Conservation (phyloP, 2,888 invertebrate genomes). For the Furcula furcula region DNA sequence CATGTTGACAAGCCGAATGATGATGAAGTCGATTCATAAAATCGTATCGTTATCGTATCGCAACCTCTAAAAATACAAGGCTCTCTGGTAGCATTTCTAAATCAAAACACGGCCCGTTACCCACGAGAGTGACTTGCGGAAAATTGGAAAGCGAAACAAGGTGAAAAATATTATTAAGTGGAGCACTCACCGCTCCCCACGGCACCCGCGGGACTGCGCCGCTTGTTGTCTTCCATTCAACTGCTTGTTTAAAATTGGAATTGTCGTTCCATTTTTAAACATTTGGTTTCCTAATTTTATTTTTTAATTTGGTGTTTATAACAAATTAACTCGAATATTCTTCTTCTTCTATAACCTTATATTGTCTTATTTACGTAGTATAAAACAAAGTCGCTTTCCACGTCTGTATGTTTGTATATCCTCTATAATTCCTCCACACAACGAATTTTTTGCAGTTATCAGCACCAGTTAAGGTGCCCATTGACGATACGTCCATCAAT, state of each 20-base stretch:
- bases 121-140: constrained; percentile 80
- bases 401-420: no score
- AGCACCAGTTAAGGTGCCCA: no score
- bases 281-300: not conserved
- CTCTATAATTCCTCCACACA: no score
- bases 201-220: constrained; percentile 24
- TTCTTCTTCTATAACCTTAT: no score
- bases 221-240: constrained; percentile 15
- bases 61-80: constrained; percentile 22
- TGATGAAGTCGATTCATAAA: no score
- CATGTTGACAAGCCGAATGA: no score
- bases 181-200: constrained; percentile 47
- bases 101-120: constrained; percentile 78
- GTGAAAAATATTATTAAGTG: constrained; percentile 81
- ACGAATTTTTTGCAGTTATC: no score
- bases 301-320: no score
- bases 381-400: no score
- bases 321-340: no score
- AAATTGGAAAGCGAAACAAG: constrained; percentile 82
- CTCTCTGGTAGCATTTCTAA: constrained; percentile 61
- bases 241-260: constrained; percentile 5
- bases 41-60: constrained; percentile 30
- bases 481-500: no score
- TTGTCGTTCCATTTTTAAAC: constrained; percentile 1
- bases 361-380: no score